These are phyloP conservation scores for Crotalus viridis DNA, from an alignment of 2,113 vertebrate species.

Conservation along the genomic window DNA sequence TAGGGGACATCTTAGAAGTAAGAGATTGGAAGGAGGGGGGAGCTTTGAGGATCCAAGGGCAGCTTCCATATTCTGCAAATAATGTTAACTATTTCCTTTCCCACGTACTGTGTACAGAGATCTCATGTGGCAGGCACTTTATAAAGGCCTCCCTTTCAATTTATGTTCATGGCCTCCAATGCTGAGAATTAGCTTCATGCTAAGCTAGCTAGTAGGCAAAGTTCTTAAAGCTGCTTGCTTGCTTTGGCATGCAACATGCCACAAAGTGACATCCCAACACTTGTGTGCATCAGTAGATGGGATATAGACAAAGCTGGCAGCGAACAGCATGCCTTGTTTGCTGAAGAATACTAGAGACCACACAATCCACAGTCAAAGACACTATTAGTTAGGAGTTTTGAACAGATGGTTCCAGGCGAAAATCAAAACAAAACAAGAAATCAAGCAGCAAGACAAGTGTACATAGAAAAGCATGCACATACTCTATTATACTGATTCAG, in stretches of 20 bases:
- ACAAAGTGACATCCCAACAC: not conserved
- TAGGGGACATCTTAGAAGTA: slow-evolving; percentile 75
- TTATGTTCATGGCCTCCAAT: not conserved
- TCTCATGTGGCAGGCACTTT: fast-evolving
- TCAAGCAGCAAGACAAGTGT: not conserved
- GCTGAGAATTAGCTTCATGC: not conserved
- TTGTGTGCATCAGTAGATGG: not conserved
- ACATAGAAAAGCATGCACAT: not conserved
- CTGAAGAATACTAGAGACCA: not conserved
- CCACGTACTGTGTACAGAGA: not conserved
- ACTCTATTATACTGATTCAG: not conserved
- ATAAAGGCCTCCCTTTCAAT: fast-evolving
- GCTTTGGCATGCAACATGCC: not conserved
- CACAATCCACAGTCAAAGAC: not conserved
- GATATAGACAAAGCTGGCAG: not conserved
- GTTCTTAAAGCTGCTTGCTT: not conserved
- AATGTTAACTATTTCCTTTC: slow-evolving; percentile 53
- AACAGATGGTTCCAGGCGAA: not conserved
- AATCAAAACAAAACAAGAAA: not conserved
- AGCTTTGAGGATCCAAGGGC: slow-evolving; percentile 58
- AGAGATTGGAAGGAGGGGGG: slow-evolving; percentile 57
- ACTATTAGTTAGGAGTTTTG: not conserved
- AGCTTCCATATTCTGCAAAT: slow-evolving; percentile 3
- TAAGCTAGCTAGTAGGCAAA: not conserved
- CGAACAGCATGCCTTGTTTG: not conserved